phyloP scores from a whole-genome alignment of 2,797 vertebrate genomes.

The Meriones psammophilus region DNA sequence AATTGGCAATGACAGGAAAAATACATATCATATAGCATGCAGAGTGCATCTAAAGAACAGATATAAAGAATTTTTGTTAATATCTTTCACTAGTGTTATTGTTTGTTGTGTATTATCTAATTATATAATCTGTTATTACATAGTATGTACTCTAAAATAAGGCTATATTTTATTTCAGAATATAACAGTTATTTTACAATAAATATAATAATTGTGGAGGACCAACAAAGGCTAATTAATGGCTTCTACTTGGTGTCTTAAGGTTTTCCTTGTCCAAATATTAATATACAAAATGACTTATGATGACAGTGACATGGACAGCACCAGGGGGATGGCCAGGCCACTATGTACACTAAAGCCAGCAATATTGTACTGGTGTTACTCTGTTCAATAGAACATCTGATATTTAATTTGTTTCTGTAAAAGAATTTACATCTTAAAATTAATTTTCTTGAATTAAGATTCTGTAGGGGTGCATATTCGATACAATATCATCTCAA shows the following conservation, averaged over 20 bases:
- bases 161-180: neutral
- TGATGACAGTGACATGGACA: no score
- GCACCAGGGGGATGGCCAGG: rapidly evolving
- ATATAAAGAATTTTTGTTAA: neutral
- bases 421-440: neutral
- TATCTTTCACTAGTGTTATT: neutral
- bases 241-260: neutral
- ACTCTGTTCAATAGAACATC: neutral
- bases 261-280: neutral
- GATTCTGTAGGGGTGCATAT: neutral
- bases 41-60: neutral
- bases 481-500: neutral
- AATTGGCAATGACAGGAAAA: neutral
- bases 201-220: neutral
- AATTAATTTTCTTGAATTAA: neutral
- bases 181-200: neutral
- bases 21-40: neutral
- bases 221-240: rapidly evolving
- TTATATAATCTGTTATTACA: neutral
- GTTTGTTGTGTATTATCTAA: neutral
- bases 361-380: rapidly evolving
- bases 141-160: neutral
- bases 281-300: neutral
- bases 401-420: neutral
- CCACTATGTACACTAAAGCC: neutral